Evolutionary conservation across 2,888 invertebrate genomes (phyloP).

Genomic region (Platycnemis pennipes): DNA sequence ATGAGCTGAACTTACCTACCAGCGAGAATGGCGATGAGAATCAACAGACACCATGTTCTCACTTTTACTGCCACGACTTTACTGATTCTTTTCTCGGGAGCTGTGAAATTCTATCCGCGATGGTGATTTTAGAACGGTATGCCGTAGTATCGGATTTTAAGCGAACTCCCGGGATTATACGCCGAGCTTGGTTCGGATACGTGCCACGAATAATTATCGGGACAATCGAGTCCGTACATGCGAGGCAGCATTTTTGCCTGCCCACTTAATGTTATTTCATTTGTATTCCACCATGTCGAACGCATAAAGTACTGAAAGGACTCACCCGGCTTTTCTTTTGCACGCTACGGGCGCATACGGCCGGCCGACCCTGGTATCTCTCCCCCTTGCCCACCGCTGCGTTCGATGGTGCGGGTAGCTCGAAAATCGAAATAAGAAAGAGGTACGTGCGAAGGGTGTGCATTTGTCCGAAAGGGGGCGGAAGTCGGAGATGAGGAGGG

Average conservation of each 20-base stretch:
- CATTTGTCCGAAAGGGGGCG: background rate
- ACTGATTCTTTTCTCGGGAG: background rate
- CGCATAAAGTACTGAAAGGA: background rate
- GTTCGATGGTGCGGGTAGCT: background rate
- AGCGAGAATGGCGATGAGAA: too few species aligned
- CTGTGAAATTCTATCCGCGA: background rate
- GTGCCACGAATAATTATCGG: background rate
- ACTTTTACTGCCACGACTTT: background rate
- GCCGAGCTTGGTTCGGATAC: background rate
- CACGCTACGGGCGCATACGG: background rate
- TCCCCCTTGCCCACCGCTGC: background rate
- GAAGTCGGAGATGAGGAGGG: background rate
- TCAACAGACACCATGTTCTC: background rate
- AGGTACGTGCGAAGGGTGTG: slow-evolving; percentile 32
- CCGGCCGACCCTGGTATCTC: background rate
- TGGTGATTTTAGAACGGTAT: background rate
- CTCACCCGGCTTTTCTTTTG: background rate
- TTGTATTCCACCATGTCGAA: background rate
- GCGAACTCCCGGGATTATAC: background rate
- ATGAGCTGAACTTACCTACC: too few species aligned
- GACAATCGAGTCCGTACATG: background rate
- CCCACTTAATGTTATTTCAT: background rate
- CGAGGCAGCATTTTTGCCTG: background rate
- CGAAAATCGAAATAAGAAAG: background rate
- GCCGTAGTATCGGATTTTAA: background rate